These are phyloP conservation scores for Eurois occulta DNA, from an alignment of 2,888 invertebrate species.

Conservation along the genomic window DNA sequence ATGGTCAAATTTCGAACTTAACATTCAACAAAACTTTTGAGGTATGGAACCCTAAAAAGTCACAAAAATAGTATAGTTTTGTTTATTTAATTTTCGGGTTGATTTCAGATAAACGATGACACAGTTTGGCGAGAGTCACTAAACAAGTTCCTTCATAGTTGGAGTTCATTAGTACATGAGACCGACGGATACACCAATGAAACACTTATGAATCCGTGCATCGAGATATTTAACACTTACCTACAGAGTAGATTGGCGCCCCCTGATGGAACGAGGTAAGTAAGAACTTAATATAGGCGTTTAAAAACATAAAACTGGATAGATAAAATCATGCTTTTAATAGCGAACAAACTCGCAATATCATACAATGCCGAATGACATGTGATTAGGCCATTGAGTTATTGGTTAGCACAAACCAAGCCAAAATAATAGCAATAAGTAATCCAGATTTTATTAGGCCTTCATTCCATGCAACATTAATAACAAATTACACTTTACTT, in stretches of 20 bases:
- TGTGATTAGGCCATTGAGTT: neutral
- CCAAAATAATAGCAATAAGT: neutral
- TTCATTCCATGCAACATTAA: neutral
- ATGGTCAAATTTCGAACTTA: too few species aligned
- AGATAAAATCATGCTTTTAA: neutral
- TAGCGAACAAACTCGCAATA: neutral
- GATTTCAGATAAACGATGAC: slow-evolving; percentile 82
- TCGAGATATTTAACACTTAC: slow-evolving; percentile 94
- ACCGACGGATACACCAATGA: slow-evolving; percentile 82
- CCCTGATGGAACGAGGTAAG: slow-evolving; percentile 93
- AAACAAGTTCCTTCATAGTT: slow-evolving; percentile 87
- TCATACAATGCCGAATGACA: neutral
- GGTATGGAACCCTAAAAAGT: too few species aligned
- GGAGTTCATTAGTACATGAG: slow-evolving; percentile 87
- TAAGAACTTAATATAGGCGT: slow-evolving; percentile 56
- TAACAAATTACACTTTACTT: neutral
- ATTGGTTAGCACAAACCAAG: neutral
- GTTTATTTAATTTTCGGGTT: neutral
- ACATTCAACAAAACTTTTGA: too few species aligned
- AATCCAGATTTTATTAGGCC: neutral
- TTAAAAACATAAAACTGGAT: neutral
- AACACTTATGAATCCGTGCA: slow-evolving; percentile 83
- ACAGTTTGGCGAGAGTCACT: slow-evolving; percentile 87
- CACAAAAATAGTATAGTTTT: neutral
- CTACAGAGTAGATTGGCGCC: slow-evolving; percentile 95